Evolutionary conservation across 2,888 invertebrate genomes (phyloP).

Genomic region (Leptopterna dolabrata): DNA sequence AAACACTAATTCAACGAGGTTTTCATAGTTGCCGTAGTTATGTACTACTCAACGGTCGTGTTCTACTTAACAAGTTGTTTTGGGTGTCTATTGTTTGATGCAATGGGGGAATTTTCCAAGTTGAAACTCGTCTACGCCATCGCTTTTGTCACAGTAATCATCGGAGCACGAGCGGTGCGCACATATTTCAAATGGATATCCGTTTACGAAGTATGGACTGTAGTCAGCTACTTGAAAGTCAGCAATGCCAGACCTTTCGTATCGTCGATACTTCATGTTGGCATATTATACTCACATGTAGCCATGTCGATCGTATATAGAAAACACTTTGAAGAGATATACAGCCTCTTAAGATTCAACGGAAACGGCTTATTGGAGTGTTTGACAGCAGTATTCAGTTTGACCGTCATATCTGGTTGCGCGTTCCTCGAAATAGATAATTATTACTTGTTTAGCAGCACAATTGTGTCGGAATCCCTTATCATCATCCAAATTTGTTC

Average conservation of each 20-base stretch:
- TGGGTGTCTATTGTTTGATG: neutral
- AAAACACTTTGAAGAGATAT: neutral
- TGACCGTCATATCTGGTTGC: neutral
- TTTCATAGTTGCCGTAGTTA: neutral
- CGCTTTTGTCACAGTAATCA: neutral
- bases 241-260: neutral
- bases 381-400: neutral
- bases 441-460: neutral
- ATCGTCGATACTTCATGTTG: neutral
- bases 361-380: neutral
- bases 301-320: neutral
- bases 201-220: neutral
- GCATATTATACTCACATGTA: neutral
- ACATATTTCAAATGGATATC: neutral
- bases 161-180: neutral
- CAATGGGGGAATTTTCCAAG: neutral
- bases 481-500: neutral
- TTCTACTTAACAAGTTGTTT: neutral
- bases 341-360: neutral
- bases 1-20: too few species aligned
- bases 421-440: neutral
- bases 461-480: neutral
- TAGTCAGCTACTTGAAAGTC: neutral
- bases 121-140: neutral
- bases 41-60: neutral